Evolutionary conservation across 2,797 vertebrate species (phyloP).

Genomic region (Pseudomugil gertrudae): DNA sequence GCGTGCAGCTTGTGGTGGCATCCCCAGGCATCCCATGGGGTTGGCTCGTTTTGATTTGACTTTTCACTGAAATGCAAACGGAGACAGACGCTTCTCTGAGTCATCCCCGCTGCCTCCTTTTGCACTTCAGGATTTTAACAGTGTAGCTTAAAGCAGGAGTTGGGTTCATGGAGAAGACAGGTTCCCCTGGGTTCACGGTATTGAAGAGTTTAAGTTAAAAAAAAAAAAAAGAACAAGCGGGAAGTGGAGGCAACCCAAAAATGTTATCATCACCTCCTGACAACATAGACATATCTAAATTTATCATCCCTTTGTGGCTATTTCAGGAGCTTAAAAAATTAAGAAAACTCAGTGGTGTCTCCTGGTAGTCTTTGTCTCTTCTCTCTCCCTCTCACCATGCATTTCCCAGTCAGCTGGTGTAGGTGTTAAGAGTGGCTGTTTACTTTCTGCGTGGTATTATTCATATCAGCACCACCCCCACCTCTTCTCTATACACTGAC

Average conservation of each 20-base stretch:
- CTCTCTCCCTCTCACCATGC: slow-evolving; percentile 33
- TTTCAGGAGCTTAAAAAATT: slow-evolving; percentile 69
- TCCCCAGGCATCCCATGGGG: slow-evolving; percentile 59
- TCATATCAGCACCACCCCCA: slow-evolving; percentile 56
- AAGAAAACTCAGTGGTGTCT: slow-evolving; percentile 54
- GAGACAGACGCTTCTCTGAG: slow-evolving; percentile 58
- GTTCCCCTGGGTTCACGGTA: slow-evolving; percentile 41
- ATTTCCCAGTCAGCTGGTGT: slow-evolving; percentile 64
- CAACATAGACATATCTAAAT: slow-evolving; percentile 58
- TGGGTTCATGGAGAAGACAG: slow-evolving; percentile 48
- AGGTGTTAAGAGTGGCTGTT: slow-evolving; percentile 75
- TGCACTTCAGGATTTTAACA: slow-evolving; percentile 46
- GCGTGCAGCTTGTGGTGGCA: slow-evolving; percentile 49
- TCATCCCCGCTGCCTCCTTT: slow-evolving; percentile 38
- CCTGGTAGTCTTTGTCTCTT: slow-evolving; percentile 36
- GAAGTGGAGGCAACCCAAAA: slow-evolving; percentile 42
- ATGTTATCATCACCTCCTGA: slow-evolving; percentile 55
- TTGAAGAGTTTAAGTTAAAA: slow-evolving; percentile 44
- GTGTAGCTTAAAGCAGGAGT: slow-evolving; percentile 55
- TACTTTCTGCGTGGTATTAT: slow-evolving; percentile 72
- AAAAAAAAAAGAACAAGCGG: slow-evolving; percentile 5
- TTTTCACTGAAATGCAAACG: slow-evolving; percentile 36
- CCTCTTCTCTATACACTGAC: slow-evolving; percentile 34
- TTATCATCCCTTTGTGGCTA: slow-evolving; percentile 63
- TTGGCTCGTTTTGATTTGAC: slow-evolving; percentile 62